Conservation (phyloP, 2,888 invertebrate genomes). For the Cephus runcator region DNA sequence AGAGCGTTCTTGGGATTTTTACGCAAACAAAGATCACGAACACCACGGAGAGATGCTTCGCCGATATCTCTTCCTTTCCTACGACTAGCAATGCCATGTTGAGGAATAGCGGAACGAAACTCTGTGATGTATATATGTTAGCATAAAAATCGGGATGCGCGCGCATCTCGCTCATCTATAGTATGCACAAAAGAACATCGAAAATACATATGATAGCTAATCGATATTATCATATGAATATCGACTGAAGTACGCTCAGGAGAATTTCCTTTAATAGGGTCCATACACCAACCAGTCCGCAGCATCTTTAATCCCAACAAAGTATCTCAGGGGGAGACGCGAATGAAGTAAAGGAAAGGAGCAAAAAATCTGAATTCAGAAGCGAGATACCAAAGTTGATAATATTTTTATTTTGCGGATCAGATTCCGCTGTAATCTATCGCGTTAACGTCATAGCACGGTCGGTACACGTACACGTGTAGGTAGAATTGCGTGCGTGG, state of each 20-base stretch:
- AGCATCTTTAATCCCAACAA: background rate
- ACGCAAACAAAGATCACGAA: slow-evolving; percentile 37
- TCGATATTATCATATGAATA: background rate
- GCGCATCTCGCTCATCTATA: background rate
- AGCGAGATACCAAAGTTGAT: background rate
- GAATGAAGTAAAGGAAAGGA: background rate
- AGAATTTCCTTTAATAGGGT: background rate
- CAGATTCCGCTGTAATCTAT: background rate
- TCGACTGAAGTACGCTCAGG: background rate
- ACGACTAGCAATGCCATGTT: background rate
- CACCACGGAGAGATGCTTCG: slow-evolving; percentile 32
- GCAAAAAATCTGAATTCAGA: background rate
- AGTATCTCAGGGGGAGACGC: background rate
- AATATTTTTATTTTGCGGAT: background rate
- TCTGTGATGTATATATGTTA: background rate
- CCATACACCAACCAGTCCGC: background rate
- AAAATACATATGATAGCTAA: background rate
- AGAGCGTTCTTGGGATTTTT: slow-evolving; percentile 36
- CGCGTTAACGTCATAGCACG: background rate
- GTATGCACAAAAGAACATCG: background rate
- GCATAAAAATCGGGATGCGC: background rate
- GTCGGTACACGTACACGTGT: background rate
- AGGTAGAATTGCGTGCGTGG: background rate
- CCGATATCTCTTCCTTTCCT: slow-evolving; percentile 33
- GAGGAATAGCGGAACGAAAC: background rate